Conservation (phyloP, 1,140 invertebrate genomes). For the Drosophila kohkoa region DNA sequence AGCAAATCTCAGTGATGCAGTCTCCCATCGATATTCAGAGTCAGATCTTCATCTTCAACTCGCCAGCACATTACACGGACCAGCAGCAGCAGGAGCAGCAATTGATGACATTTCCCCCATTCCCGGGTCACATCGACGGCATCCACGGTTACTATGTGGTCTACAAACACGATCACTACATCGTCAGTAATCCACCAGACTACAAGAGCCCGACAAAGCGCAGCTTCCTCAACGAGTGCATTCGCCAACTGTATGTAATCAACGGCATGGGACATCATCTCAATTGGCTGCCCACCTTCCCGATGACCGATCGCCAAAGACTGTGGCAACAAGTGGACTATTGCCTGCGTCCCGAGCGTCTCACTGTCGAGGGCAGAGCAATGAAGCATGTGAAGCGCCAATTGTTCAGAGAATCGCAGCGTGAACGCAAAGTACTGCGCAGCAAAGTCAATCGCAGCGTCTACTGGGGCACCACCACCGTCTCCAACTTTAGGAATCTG, state of each 20-base stretch:
- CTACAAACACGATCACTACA: conserved; percentile 65
- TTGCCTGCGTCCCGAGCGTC: conserved; percentile 50
- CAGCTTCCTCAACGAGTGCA: conserved; percentile 70
- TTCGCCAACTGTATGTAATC: conserved; percentile 65
- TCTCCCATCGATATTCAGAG: conserved; percentile 41
- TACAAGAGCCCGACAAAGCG: conserved; percentile 60
- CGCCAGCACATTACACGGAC: conserved; percentile 59
- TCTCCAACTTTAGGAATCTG: conserved; percentile 46
- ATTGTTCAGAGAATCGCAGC: conserved; percentile 51
- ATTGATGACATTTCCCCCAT: conserved; percentile 55
- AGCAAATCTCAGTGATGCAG: conserved; percentile 50
- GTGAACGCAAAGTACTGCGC: conserved; percentile 41
- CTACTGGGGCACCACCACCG: conserved; percentile 43
- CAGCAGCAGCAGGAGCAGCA: conserved; percentile 25
- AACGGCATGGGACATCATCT: conserved; percentile 50
- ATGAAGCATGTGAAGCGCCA: conserved; percentile 68
- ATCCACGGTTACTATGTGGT: conserved; percentile 60
- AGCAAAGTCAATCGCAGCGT: conserved; percentile 31
- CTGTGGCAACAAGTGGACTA: conserved; percentile 62
- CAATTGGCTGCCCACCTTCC: conserved; percentile 42
- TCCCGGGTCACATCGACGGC: conserved; percentile 1
- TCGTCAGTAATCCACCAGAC: conserved; percentile 64
- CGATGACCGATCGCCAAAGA: conserved; percentile 23
- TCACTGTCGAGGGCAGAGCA: conserved; percentile 6
- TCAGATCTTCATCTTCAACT: conserved; percentile 60